Percentiles rank a stretch among this genome's conserved stretches.
Conservation (phyloP, 2,797 vertebrate species). For the Morus bassanus region DNA sequence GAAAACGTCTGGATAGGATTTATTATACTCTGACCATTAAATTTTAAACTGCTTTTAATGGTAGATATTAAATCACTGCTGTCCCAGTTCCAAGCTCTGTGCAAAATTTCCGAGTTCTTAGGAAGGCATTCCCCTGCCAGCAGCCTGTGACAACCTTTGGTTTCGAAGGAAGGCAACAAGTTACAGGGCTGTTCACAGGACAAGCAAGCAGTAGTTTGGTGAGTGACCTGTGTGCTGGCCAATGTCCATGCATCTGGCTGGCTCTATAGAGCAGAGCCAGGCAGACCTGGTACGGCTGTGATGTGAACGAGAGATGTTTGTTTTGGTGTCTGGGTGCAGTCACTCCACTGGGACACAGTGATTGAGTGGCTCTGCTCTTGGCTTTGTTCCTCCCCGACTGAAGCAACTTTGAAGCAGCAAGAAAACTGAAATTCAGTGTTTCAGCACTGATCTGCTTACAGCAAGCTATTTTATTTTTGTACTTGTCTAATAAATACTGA, state of each 20-base stretch:
- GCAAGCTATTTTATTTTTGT: slow-evolving; percentile 22
- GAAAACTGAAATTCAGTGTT: slow-evolving; percentile 28
- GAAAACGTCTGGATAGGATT: slow-evolving; percentile 17
- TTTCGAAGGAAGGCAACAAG: not conserved
- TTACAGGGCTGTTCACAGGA: not conserved
- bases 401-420: not conserved
- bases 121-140: not conserved
- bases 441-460: not conserved
- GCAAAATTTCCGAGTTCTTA: slow-evolving; percentile 3
- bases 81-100: not conserved
- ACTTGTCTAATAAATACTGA: not conserved
- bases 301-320: not conserved
- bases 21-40: slow-evolving; percentile 31
- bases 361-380: not conserved
- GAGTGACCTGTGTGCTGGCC: not conserved
- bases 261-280: not conserved
- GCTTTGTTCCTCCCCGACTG: not conserved
- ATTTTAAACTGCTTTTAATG: slow-evolving; percentile 55
- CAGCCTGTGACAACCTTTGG: not conserved
- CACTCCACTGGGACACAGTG: not conserved
- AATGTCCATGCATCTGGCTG: not conserved
- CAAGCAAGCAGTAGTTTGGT: not conserved
- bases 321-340: not conserved
- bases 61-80: slow-evolving; percentile 41
- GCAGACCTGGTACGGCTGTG: not conserved